Evolutionary conservation across 1,140 invertebrate species (phyloP).

Genomic region (roundworm (Caenorhabditis elegans)): WBcel235 BX284602.5:8206501-8207000

Average conservation of each 20-base stretch:
- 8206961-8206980: no score
- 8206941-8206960: no score
- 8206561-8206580: neutral
- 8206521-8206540: neutral
- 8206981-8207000: no score
- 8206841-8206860: no score
- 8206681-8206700: slow-evolving; percentile 15
- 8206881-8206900: no score
- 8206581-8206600: neutral
- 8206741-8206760: neutral
- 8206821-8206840: no score
- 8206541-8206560: slow-evolving; percentile 1
- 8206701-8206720: slow-evolving; percentile 37
- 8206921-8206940: no score
- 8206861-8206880: no score
- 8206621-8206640: slow-evolving; percentile 22
- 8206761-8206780: slow-evolving; percentile 7
- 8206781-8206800: slow-evolving; percentile 28
- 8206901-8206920: no score
- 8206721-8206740: neutral
- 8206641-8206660: neutral
- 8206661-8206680: slow-evolving; percentile 15
- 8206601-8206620: neutral
- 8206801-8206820: neutral
- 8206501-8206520: neutral